phyloP scores from a whole-genome alignment of 2,888 invertebrate genomes.

The Megastigmus dorsalis region DNA sequence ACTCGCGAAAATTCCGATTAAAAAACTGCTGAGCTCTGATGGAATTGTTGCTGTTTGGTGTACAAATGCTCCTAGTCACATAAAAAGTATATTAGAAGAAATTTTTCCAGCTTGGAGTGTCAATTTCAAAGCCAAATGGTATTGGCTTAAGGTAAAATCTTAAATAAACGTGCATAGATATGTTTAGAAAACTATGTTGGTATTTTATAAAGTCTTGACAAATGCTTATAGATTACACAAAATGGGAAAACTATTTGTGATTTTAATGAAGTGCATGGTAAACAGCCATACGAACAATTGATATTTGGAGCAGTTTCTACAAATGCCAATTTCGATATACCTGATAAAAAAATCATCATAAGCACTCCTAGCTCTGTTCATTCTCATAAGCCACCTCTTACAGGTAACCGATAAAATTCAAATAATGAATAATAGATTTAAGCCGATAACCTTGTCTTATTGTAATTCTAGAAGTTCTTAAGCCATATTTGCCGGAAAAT shows the following conservation, averaged over 20 bases:
- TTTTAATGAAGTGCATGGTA: slow-evolving; percentile 81
- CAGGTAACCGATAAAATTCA: slow-evolving; percentile 75
- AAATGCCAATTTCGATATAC: slow-evolving; percentile 70
- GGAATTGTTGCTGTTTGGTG: slow-evolving; percentile 92
- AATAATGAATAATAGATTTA: slow-evolving; percentile 51
- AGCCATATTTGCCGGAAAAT: slow-evolving; percentile 76
- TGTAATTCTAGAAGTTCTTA: slow-evolving; percentile 78
- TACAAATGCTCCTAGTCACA: slow-evolving; percentile 87
- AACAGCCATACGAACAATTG: slow-evolving; percentile 92
- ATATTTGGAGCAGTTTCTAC: slow-evolving; percentile 77
- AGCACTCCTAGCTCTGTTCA: slow-evolving; percentile 94
- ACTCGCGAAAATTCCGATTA: slow-evolving; percentile 83
- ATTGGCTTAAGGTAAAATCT: slow-evolving; percentile 87
- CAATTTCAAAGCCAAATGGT: slow-evolving; percentile 83
- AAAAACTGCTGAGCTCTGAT: slow-evolving; percentile 78
- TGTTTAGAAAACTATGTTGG: too few species aligned
- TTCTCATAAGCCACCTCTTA: slow-evolving; percentile 95
- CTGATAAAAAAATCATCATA: slow-evolving; percentile 80
- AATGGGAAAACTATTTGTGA: slow-evolving; percentile 81
- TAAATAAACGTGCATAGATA: too few species aligned
- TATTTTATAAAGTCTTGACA: too few species aligned
- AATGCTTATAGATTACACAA: slow-evolving; percentile 84
- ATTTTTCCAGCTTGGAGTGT: slow-evolving; percentile 89
- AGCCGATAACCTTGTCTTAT: slow-evolving; percentile 27
- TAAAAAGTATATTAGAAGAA: slow-evolving; percentile 80